Conservation (phyloP, 2,113 vertebrate species). For the Apeltes quadracus region DNA sequence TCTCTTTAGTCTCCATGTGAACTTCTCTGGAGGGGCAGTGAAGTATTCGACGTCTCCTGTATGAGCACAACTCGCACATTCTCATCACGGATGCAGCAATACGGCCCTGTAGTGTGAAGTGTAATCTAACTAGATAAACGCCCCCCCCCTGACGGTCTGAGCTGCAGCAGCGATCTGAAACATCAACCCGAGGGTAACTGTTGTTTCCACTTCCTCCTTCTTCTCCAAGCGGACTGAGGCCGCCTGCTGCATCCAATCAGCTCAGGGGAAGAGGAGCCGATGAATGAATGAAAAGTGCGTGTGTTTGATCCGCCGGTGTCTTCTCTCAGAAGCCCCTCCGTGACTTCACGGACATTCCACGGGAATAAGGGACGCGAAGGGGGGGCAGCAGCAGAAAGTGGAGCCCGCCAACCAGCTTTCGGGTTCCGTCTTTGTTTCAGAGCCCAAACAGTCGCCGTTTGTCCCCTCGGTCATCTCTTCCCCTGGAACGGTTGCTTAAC, state of each 20-base stretch:
- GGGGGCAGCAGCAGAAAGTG: background rate
- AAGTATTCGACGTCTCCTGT: slow-evolving; percentile 18
- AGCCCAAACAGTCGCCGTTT: slow-evolving; percentile 66
- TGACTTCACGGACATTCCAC: background rate
- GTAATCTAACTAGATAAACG: slow-evolving; percentile 17
- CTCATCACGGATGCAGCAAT: background rate
- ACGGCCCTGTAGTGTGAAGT: slow-evolving; percentile 13
- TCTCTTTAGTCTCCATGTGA: slow-evolving; percentile 29
- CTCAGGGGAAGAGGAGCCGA: background rate
- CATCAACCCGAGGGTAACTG: background rate
- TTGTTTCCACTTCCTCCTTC: background rate
- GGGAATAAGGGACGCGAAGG: background rate
- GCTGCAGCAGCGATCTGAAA: slow-evolving; percentile 32
- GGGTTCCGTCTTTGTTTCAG: slow-evolving; percentile 6
- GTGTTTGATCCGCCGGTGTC: background rate
- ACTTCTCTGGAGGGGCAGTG: slow-evolving; percentile 9
- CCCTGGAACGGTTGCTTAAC: slow-evolving; percentile 67
- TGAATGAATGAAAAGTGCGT: slow-evolving; percentile 6
- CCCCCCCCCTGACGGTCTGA: slow-evolving; percentile 24
- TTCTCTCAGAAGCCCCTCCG: background rate
- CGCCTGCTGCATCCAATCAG: slow-evolving; percentile 22
- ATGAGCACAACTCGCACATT: background rate
- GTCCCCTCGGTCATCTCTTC: slow-evolving; percentile 70
- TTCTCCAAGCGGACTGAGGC: background rate
- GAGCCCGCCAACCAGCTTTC: background rate